Evolutionary conservation across 2,113 vertebrate genomes (phyloP).

Genomic region (Corydoras sp.): DNA sequence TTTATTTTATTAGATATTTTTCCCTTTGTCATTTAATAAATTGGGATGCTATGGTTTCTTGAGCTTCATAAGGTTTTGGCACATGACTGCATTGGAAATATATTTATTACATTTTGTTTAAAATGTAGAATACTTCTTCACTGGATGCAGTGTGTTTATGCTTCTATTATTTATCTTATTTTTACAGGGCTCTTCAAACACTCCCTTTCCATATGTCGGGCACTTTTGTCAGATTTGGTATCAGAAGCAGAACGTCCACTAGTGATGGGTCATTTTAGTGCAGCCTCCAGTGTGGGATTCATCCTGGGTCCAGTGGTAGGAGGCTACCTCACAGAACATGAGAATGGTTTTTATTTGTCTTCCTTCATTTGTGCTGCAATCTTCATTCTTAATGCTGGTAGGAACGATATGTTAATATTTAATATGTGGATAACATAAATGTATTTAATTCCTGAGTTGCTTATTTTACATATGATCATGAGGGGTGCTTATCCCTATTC

Average conservation of each 20-base stretch:
- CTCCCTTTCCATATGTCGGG: constrained; percentile 89
- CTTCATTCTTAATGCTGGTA: constrained; percentile 89
- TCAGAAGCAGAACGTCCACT: constrained; percentile 80
- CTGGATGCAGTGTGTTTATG: too few relatives aligned
- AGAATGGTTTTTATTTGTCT: constrained; percentile 82
- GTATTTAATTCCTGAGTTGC: too few relatives aligned
- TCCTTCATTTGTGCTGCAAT: constrained; percentile 80
- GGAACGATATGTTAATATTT: not conserved
- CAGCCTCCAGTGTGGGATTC: constrained; percentile 86
- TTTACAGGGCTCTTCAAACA: constrained; percentile 91
- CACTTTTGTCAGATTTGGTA: constrained; percentile 88
- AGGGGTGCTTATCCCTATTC: too few relatives aligned
- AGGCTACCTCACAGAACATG: constrained; percentile 82
- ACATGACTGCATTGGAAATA: too few relatives aligned
- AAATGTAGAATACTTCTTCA: too few relatives aligned
- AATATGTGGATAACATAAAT: not conserved
- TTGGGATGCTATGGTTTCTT: too few relatives aligned
- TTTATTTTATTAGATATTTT: too few relatives aligned
- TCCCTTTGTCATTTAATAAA: too few relatives aligned
- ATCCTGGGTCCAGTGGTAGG: constrained; percentile 90
- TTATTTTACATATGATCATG: too few relatives aligned
- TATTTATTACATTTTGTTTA: too few relatives aligned
- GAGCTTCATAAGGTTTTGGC: too few relatives aligned
- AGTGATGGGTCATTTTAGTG: constrained; percentile 86
- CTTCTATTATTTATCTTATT: not conserved